Evolutionary conservation across 2,113 vertebrate species (phyloP).

Genomic region (Marmota flaviventris): DNA sequence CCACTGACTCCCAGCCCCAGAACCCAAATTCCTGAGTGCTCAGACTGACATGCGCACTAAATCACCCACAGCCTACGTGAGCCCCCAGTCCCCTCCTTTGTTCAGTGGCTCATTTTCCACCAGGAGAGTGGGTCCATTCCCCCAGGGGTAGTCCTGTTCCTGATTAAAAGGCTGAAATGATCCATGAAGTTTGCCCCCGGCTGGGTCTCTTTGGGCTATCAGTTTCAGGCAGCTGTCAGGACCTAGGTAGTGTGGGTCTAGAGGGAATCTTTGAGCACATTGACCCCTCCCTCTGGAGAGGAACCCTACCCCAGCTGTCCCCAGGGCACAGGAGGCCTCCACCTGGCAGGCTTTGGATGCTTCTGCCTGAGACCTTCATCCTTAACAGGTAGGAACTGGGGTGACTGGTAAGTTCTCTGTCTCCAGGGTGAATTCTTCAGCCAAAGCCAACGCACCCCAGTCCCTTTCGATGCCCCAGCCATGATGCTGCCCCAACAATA

Average conservation of each 20-base stretch:
- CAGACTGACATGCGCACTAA: too few relatives aligned
- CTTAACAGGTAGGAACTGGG: neutral
- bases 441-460: neutral
- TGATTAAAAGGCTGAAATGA: too few relatives aligned
- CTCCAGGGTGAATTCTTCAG: conserved; percentile 87
- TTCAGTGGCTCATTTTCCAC: too few relatives aligned
- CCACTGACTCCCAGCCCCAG: too few relatives aligned
- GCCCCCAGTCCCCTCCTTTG: too few relatives aligned
- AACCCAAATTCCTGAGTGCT: too few relatives aligned
- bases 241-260: neutral
- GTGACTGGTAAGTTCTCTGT: neutral
- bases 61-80: too few relatives aligned
- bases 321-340: too few relatives aligned
- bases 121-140: too few relatives aligned
- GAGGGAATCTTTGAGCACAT: neutral
- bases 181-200: too few relatives aligned
- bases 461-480: conserved; percentile 62
- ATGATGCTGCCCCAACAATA: conserved; percentile 79
- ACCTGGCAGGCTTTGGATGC: neutral
- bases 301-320: neutral
- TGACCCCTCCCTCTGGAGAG: neutral
- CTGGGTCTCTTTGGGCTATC: too few relatives aligned
- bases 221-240: neutral
- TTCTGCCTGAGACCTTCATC: neutral
- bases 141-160: too few relatives aligned